Evolutionary conservation across 2,113 vertebrate genomes (phyloP).

Genomic region (Myrmecobius fasciatus): DNA sequence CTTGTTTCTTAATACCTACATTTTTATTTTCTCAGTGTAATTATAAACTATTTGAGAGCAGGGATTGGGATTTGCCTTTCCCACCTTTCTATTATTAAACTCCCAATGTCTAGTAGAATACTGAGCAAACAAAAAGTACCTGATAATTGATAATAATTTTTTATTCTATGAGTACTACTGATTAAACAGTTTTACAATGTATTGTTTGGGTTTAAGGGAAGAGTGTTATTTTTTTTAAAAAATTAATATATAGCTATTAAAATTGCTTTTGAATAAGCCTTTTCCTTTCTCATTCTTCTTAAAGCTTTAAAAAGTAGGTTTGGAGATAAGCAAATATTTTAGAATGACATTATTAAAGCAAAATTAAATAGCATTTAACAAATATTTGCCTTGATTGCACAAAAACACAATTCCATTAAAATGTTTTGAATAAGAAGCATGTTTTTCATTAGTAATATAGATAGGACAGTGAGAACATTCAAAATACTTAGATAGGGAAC

Average conservation of each 20-base stretch:
- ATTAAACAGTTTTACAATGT: neutral
- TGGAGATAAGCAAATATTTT: neutral
- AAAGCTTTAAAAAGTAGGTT: neutral
- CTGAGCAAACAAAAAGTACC: neutral
- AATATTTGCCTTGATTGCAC: neutral
- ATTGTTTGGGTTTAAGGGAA: neutral
- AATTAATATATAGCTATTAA: neutral
- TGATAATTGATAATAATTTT: neutral
- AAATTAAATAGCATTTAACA: neutral
- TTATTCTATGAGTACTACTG: neutral
- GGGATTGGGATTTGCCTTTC: neutral
- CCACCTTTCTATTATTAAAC: neutral
- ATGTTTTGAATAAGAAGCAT: neutral
- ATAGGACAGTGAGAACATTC: neutral
- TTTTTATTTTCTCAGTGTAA: neutral
- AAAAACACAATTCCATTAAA: neutral
- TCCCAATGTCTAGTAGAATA: neutral
- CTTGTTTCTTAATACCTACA: neutral
- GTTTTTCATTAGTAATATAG: neutral
- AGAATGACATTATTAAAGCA: neutral
- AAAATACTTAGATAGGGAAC: neutral
- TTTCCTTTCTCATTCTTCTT: neutral
- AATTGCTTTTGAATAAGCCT: neutral
- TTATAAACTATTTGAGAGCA: neutral
- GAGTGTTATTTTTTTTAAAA: neutral